Base-by-base conservation (phyloP, 1,140 invertebrate genomes). In the Dendroctonus valens region DNA sequence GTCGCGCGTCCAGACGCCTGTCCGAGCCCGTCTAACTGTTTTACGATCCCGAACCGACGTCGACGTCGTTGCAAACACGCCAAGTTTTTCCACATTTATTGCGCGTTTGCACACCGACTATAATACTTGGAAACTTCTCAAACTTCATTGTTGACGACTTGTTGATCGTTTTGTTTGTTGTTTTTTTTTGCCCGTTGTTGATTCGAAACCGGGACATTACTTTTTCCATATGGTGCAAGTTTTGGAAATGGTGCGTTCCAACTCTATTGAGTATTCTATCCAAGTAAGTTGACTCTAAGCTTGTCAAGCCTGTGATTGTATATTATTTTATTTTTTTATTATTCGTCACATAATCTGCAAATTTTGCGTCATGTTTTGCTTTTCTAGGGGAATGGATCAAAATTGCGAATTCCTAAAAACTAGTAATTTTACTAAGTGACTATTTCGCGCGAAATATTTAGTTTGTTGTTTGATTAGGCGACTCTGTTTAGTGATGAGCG, bases 141-240 rank as follows among this genome's bases (percentile, higher is more conserved):
- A 52, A n/a, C 46, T 11, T 55, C 37, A n/a, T 49, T 59, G 46
- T 49, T 59, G 7, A 41, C 5, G 38, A 59, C 58, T 59, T 63
- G 49, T 53, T 52, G 15, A 42, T 38, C 50, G 9, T 41, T 58
- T 41, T 9, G 40, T 37, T 52, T 52, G 11, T 52, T 59, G 14
- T 65, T 59, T 41, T 42, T 66, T 52, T 67, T 61, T 40, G 3
- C 49, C 38, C 44, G 50, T 49, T 38, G 41, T 26, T 26, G 26
- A 26, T 26, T 26, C 26, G 26, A 26, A 26, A 26, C 26, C 26
- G 26, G 26, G 26, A 26, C 26, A 26, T 26, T 26, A 26, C 26
- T 26, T 26, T 41, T 61, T 73, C 76, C 76, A 77, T 77, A 78
- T 78, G 76, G 77, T 78, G 71, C 77, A 77, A 73, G 76, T 76